Conservation (phyloP, 2,888 invertebrate genomes). For the Stegophylla sp. region DNA sequence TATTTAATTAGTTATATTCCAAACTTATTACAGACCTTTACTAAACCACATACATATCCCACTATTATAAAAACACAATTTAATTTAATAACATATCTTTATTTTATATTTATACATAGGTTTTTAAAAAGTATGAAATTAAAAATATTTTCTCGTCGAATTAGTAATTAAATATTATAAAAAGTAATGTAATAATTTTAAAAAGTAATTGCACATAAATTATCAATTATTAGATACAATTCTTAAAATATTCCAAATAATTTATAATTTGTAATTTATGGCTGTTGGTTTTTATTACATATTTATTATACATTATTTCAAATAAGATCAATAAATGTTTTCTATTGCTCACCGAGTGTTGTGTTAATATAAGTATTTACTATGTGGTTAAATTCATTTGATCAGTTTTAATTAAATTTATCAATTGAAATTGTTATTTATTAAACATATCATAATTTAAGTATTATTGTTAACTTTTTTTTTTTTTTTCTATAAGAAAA, state of each 20-base stretch:
- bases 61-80: background rate
- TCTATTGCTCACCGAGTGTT: constrained; percentile 37
- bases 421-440: constrained; percentile 13
- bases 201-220: background rate
- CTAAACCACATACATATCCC: background rate
- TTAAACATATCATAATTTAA: constrained; percentile 33
- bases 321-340: background rate
- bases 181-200: background rate
- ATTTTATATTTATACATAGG: no score
- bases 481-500: background rate
- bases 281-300: background rate
- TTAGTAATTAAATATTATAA: background rate
- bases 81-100: background rate
- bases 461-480: background rate
- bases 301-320: background rate
- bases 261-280: background rate
- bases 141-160: no score
- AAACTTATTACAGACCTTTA: no score
- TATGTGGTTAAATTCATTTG: background rate
- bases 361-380: constrained; percentile 29
- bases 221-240: background rate
- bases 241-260: background rate
- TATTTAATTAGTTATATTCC: no score
- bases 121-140: no score
- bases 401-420: constrained; percentile 28